Conservation (phyloP, 1,140 invertebrate genomes). For the Drosophila orena region DNA sequence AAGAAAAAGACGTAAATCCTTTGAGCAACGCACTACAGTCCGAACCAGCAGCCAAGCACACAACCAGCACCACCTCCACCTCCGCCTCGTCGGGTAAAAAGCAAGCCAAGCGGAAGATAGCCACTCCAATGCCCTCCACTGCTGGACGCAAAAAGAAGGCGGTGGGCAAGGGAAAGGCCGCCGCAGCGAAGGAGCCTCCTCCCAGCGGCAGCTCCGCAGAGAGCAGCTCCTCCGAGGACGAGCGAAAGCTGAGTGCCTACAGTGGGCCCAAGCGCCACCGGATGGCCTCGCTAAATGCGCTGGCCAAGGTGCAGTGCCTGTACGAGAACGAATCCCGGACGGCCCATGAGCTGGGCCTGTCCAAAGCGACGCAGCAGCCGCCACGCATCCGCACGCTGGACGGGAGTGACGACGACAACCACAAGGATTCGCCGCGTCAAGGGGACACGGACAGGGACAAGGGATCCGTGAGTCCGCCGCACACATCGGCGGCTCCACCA, state of each 20-base stretch:
- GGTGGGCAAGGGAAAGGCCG: constrained; percentile 9
- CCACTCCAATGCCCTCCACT: constrained; percentile 31
- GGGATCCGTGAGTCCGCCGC: constrained; percentile 36
- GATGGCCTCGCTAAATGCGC: constrained; percentile 94
- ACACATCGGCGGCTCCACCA: constrained; percentile 2
- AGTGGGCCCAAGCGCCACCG: constrained; percentile 91
- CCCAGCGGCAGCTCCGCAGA: constrained; percentile 47
- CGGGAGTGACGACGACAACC: constrained; percentile 75
- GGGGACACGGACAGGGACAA: constrained; percentile 33
- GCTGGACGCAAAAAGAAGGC: constrained; percentile 40
- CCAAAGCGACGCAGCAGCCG: constrained; percentile 77
- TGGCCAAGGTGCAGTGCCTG: constrained; percentile 96
- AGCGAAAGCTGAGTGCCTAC: constrained; percentile 69
- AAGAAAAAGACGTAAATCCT: constrained; percentile 9
- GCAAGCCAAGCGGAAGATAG: constrained; percentile 47
- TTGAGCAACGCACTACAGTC: constrained; percentile 14
- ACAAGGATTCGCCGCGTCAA: constrained; percentile 48
- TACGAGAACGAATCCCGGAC: constrained; percentile 94
- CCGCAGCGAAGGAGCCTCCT: constrained; percentile 5
- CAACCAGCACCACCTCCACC: background rate
- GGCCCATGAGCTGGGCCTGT: constrained; percentile 87
- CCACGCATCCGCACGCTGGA: constrained; percentile 75
- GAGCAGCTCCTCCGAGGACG: constrained; percentile 74
- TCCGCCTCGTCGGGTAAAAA: constrained; percentile 40
- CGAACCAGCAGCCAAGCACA: constrained; percentile 19